Evolutionary conservation across 53 echinoderm and acorn worm genomes (phyloP), one percentile per base, ranked within the genome.

Genomic region (Temnopleurus reevesii): DNA sequence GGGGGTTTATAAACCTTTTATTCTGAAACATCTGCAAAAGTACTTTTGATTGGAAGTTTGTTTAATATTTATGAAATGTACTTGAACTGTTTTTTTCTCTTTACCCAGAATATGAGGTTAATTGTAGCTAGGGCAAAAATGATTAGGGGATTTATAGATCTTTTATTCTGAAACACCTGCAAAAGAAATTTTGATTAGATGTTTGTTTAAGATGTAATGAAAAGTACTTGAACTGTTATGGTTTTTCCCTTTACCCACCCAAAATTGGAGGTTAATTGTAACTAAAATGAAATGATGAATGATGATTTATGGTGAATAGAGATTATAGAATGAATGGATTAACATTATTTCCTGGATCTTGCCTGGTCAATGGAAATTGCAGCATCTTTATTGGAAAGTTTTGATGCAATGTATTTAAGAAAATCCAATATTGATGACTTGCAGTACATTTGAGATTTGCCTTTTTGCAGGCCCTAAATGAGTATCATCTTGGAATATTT

Each of bases 281-380:
- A 33, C 41, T 84, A 53, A 57, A 38, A 54, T 84, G 55, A 55
- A 56, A 54, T 43, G 55, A 36, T 84, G 57, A 33, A 84, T 53
- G 49, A 41, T 18, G 8, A 9, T 31, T n/a, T 21, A 71, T 0
- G 71, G 71, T 41, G n/a, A n/a, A n/a, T n/a, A n/a, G n/a, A n/a
- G n/a, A n/a, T n/a, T 27, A 23, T 41, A 21, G 7, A 41, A n/a
- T 41, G 21, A 71, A n/a, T n/a, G 41, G 8, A 7, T 71, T 31
- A 5, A 36, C 43, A 41, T 36, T n/a, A 7, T 71, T 21, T n/a
- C 2, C 41, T 71, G 19, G n/a, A 71, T 7, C 21, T 0, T 36
- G 71, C 41, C n/a, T n/a, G n/a, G n/a, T n/a, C n/a, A n/a, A n/a
- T n/a, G n/a, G n/a, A n/a, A n/a, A n/a, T n/a, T n/a, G n/a, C n/a